Percentiles rank a stretch among this genome's conserved stretches.
Conservation (phyloP, 2,888 invertebrate genomes). For the Notodonta dromedarius region DNA sequence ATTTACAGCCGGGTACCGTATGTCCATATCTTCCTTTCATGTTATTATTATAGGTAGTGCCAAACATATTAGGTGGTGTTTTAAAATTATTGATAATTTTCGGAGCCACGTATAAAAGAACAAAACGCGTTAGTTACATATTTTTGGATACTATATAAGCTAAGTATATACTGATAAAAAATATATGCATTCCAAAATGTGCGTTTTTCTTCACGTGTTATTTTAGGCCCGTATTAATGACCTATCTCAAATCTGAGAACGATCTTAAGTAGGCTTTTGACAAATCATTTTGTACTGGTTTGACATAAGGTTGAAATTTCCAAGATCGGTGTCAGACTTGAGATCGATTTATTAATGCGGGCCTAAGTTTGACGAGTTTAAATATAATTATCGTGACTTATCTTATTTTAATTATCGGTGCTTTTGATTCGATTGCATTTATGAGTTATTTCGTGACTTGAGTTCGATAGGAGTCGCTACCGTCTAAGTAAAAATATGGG, state of each 20-base stretch:
- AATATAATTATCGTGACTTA: slow-evolving; percentile 8
- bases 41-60: slow-evolving; percentile 47
- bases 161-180: slow-evolving; percentile 25
- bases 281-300: too few species aligned
- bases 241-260: too few species aligned
- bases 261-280: too few species aligned
- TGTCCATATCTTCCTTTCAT: slow-evolving; percentile 26
- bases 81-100: slow-evolving; percentile 8
- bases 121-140: slow-evolving; percentile 29
- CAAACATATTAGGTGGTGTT: slow-evolving; percentile 31
- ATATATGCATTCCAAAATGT: slow-evolving; percentile 47
- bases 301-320: too few species aligned
- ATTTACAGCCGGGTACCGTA: slow-evolving; percentile 10
- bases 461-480: too few species aligned
- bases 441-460: slow-evolving; percentile 6
- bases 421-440: slow-evolving; percentile 34
- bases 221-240: too few species aligned
- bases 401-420: slow-evolving; percentile 25
- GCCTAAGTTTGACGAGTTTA: background rate
- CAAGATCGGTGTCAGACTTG: too few species aligned
- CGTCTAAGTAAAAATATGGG: too few species aligned
- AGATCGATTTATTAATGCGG: background rate
- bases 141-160: slow-evolving; percentile 48
- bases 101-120: slow-evolving; percentile 11
- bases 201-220: slow-evolving; percentile 18